Evolutionary conservation across 1,140 invertebrate species (phyloP).

Genomic region (Hycleus phaleratus): DNA sequence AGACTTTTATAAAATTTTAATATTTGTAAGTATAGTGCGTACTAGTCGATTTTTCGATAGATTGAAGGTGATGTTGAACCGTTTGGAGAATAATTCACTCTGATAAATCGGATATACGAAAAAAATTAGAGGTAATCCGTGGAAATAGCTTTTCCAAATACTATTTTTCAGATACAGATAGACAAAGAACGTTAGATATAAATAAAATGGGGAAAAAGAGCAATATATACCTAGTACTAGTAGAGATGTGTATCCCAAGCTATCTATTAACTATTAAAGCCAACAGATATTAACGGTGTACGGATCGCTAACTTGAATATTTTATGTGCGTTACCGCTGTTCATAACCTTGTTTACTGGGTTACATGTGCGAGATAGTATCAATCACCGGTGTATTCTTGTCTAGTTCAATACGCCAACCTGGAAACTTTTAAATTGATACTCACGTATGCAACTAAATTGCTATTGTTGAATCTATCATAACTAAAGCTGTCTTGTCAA

Average conservation of each 20-base stretch:
- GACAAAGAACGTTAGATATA: not conserved
- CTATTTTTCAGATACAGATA: slow-evolving; percentile 11
- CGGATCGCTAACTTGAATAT: slow-evolving; percentile 22
- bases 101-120: slow-evolving; percentile 23
- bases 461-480: not conserved
- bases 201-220: not conserved
- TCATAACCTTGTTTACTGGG: slow-evolving; percentile 23
- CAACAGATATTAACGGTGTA: slow-evolving; percentile 19
- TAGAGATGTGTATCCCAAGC: slow-evolving; percentile 13
- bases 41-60: not conserved
- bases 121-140: slow-evolving; percentile 24
- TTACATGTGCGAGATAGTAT: slow-evolving; percentile 20
- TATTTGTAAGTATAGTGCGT: not conserved
- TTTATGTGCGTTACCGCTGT: slow-evolving; percentile 23
- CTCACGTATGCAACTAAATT: slow-evolving; percentile 12
- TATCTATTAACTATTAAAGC: slow-evolving; percentile 29
- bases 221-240: slow-evolving; percentile 5
- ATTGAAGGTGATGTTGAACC: slow-evolving; percentile 7
- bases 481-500: not conserved
- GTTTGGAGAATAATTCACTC: slow-evolving; percentile 23
- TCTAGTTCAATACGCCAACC: not conserved
- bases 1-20: too few species aligned
- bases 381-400: slow-evolving; percentile 21
- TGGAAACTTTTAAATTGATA: slow-evolving; percentile 11
- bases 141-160: slow-evolving; percentile 25